A percentile compares a stretch with the other conserved stretches of the same genome.
Conservation (phyloP, 2,113 vertebrate genomes). For the Pseudorhombus dupliciocellatus region DNA sequence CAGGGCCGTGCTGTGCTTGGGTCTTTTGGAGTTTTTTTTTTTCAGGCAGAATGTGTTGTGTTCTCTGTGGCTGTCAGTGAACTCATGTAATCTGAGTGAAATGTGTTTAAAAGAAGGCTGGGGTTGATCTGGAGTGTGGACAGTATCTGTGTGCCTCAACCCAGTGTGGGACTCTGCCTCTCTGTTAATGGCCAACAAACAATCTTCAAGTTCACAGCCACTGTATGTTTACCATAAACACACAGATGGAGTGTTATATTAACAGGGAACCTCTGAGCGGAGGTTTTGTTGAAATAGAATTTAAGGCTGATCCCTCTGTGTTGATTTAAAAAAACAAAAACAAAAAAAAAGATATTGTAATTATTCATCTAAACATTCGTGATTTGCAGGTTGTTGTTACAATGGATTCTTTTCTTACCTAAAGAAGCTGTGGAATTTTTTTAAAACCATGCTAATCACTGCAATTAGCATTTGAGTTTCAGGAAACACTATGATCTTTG, state of each 20-base stretch:
- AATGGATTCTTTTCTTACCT: slow-evolving; percentile 25
- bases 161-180: background rate
- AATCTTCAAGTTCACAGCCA: background rate
- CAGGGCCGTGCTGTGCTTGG: background rate
- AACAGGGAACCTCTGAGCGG: background rate
- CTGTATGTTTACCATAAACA: background rate
- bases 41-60: background rate
- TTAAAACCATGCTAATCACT: slow-evolving; percentile 37
- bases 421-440: slow-evolving; percentile 27
- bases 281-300: background rate
- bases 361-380: slow-evolving; percentile 7
- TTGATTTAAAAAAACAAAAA: background rate
- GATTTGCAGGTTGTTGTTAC: slow-evolving; percentile 9
- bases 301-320: background rate
- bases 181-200: background rate
- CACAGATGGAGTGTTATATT: background rate
- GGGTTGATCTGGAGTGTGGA: background rate
- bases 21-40: background rate
- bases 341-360: background rate
- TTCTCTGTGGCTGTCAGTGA: background rate
- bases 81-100: background rate
- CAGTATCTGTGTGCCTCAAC: background rate
- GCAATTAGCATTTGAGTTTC: background rate
- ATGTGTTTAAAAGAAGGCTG: slow-evolving; percentile 8
- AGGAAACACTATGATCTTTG: background rate